Evolutionary conservation across 2,888 invertebrate genomes (phyloP), one percentile per base, ranked within the genome.

Genomic region (Parapristionchus giblindavisi): DNA sequence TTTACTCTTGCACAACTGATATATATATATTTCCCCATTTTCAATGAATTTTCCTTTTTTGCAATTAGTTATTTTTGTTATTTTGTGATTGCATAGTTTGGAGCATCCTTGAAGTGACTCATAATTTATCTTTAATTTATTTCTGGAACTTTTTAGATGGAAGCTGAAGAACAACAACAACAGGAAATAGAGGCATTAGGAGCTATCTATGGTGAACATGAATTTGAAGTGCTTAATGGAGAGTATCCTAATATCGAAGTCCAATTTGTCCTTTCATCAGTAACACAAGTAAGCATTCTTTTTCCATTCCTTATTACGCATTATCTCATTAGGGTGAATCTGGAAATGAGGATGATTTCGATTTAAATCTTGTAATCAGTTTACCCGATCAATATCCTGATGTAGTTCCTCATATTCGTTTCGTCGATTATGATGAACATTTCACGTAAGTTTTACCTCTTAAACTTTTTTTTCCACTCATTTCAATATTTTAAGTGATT

Each of bases 341-440:
- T 14, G 68, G 52, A 52, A 38, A 8, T 11, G 48, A 24, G 14
- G 68, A 68, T n/a, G 56, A 71, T n/a, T 71, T 71, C 38, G 43
- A 29, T 17, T 27, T 68, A n/a, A 68, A 48, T 4, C 32, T 68
- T 8, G 27, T 75, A 38, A 74, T 81, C 17, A 75, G 77, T 21
- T 77, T 86, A 32, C 81, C 85, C 17, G 79, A 78, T n/a, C 80
- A 83, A 0, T 86, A 86, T 77, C 86, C 86, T 21, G 85, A 85
- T 72, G 79, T 60, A n/a, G 66, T 79, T 24, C 86, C 86, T 0
- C 75, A 76, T 52, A 79, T 87, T 32, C 75, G 80, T 5, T 43
- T 86, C 3, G 76, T 78, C 11, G 86, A 81, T 6, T 77, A 83
- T 38, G 83, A 81, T 21, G 81, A 84, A 27, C 70, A 76, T 32